Base-by-base conservation (phyloP, 2,797 vertebrate genomes). In the Mallotus villosus region DNA sequence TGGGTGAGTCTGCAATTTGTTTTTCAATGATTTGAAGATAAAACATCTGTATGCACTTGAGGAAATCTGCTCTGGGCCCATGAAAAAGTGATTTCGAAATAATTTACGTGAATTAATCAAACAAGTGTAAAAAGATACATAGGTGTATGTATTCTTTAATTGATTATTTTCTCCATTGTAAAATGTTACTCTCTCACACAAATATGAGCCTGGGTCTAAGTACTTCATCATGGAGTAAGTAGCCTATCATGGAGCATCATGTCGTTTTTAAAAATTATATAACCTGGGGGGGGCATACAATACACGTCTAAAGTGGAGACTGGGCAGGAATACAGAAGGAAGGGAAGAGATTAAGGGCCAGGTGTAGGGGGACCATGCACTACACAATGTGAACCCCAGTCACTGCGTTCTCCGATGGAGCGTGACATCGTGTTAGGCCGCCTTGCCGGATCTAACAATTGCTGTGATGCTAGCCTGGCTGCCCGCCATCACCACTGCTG, bases 341-440 rank as follows among this genome's bases (percentile, higher is more conserved):
- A 58, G 79, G 66, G 66, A 74, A 27, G 55, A 14, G 65, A 74
- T 34, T 63, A 67, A 49, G 61, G 68, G 80, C 73, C 66, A 67
- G 58, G 74, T 63, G 80, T 68, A 79, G 76, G 21, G 62, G 74
- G 74, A 63, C 25, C 77, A 71, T 25, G 75, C 75, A 46, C 37
- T 67, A 19, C n/a, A 58, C 21, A 58, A 21, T 6, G 55, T 58
- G 41, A 82, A 89, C 88, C 83, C 81, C 78, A 81, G 83, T 74
- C 85, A 82, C 87, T 78, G 81, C 82, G 82, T 84, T 76, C 78
- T 72, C 81, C 84, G 91, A 82, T 79, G 84, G 83, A 89, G 87
- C 88, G 49, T 91, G 88, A 89, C 86, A 92, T 92, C 84, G 78
- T 71, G 77, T 92, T 90, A 92, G 80, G 78, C 88, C 70, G 87